These are phyloP conservation scores for Ectobius pallidus DNA, from an alignment of 2,888 invertebrate genomes.

Conservation along the genomic window DNA sequence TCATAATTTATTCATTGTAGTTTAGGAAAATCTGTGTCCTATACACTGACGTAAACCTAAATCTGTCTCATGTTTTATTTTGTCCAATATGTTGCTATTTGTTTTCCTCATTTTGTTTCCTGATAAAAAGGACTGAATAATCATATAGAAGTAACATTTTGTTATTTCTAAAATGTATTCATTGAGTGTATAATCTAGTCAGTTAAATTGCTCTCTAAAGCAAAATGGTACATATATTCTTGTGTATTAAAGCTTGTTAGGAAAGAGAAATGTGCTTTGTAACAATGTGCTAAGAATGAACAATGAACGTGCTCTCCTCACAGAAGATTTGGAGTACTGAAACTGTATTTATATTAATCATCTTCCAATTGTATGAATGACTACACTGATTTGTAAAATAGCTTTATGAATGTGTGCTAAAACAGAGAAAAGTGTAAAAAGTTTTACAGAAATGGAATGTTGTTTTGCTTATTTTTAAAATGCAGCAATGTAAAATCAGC, in stretches of 20 bases:
- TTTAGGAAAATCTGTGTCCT: slow-evolving; percentile 6
- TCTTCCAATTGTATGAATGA: slow-evolving; percentile 7
- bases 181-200: slow-evolving; percentile 41
- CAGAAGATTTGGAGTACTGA: neutral
- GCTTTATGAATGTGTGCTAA: slow-evolving; percentile 1
- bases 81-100: neutral
- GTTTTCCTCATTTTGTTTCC: neutral
- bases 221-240: neutral
- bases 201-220: slow-evolving; percentile 16
- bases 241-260: neutral
- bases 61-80: neutral
- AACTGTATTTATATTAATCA: slow-evolving; percentile 7
- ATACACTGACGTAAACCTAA: neutral
- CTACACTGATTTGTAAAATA: slow-evolving; percentile 9
- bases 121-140: slow-evolving; percentile 5
- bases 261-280: neutral
- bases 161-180: slow-evolving; percentile 12
- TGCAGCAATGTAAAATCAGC: slow-evolving; percentile 7
- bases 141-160: slow-evolving; percentile 8
- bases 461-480: slow-evolving; percentile 5
- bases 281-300: neutral
- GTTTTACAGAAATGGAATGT: neutral
- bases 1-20: slow-evolving; percentile 4
- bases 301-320: neutral
- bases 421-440: slow-evolving; percentile 4